Percentiles rank a stretch among this genome's conserved stretches.
Evolutionary conservation across 2,888 invertebrate genomes (phyloP).

Genomic region (Ochropleura leucogaster): DNA sequence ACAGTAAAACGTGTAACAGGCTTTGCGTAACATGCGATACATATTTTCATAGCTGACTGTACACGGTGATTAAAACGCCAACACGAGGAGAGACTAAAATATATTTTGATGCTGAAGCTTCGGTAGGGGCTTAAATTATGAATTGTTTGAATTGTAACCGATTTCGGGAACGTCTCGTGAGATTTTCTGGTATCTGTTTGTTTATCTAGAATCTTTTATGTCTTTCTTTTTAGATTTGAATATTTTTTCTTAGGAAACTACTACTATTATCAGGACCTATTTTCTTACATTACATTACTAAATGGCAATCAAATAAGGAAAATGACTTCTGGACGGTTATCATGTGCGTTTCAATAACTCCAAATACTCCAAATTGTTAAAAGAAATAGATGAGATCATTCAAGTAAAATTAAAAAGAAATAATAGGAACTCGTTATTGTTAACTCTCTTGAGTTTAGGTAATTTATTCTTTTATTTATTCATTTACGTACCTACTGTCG

Average conservation of each 20-base stretch:
- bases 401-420: slow-evolving; percentile 3
- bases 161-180: not conserved
- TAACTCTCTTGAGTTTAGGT: not conserved
- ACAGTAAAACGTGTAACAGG: slow-evolving; percentile 56
- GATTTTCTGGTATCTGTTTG: not conserved
- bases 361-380: slow-evolving; percentile 5
- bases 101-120: slow-evolving; percentile 25
- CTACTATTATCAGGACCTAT: too few relatives aligned
- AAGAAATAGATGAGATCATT: slow-evolving; percentile 36
- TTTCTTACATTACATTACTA: too few relatives aligned
- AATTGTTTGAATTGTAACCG: slow-evolving; percentile 10
- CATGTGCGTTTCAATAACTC: slow-evolving; percentile 6
- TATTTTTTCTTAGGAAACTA: not conserved
- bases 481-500: not conserved
- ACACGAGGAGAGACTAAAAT: slow-evolving; percentile 32
- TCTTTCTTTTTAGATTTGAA: not conserved
- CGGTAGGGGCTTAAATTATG: slow-evolving; percentile 15
- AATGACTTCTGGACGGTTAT: not conserved
- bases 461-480: slow-evolving; percentile 27
- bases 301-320: not conserved
- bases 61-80: slow-evolving; percentile 43
- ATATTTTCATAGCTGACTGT: slow-evolving; percentile 50
- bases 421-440: not conserved
- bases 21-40: slow-evolving; percentile 37
- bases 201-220: slow-evolving; percentile 1